Base-by-base conservation (phyloP, 2,113 vertebrate species). In the Dipodomys stephensi region DNA sequence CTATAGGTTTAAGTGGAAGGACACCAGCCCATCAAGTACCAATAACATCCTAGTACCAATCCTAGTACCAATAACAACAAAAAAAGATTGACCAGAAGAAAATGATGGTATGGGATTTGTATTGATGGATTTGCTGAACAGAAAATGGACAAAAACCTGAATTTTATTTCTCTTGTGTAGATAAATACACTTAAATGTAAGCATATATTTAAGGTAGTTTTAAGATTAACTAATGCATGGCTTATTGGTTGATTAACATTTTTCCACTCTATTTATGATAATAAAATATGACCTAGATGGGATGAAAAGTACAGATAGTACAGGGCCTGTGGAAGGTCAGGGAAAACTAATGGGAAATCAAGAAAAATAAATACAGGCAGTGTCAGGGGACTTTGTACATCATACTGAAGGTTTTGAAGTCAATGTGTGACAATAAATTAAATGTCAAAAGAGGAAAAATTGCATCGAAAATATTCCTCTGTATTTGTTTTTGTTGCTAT, bases 371-470 rank as follows among this genome's bases (percentile, higher is more conserved):
- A 84, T 3, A 82, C 49, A 82, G 18, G 19, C 2, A 90, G 83
- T 60, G 2, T 80, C 74, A 72, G 7, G 2, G 28, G 28, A 91
- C 85, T 87, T 49, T 78, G 4, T 53, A 62, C 35, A 72, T 87
- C 9, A 73, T 16, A 82, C 0, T 73, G 20, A 90, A 11, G 4
- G 3, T 67, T 90, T 90, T 80, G 22, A 83, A 86, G 35, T 85
- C 68, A 77, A 92, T 32, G 49, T 79, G 6, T 60, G 39, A 73
- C 22, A 94, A 25, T 30, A 89, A 92, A 94, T 83, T 90, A 91
- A 94, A 25, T 49, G 60, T 82, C 82, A 93, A 92, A 93, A 91
- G 16, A 88, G 28, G 22, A 90, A 86, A 93, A 82, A 30, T 39
- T 71, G 32, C 28, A 82, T 69, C 15, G 13, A 83, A 88, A 92